These are phyloP conservation scores for Leptinotarsa texana DNA, from an alignment of 1,140 invertebrate genomes.

Conservation along the genomic window DNA sequence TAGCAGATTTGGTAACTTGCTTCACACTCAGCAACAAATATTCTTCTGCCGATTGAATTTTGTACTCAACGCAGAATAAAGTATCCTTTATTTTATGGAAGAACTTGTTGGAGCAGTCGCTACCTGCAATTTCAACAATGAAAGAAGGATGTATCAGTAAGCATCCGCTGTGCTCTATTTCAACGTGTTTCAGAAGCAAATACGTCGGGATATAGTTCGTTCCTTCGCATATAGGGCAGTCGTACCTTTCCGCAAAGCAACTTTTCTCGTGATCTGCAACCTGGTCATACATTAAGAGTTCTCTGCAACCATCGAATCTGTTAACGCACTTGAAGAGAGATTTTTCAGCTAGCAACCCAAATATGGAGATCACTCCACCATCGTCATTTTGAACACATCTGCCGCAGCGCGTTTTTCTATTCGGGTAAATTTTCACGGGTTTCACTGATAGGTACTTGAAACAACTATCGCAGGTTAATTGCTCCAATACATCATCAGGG, in stretches of 20 bases:
- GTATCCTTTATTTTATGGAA: neutral
- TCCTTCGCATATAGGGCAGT: slow-evolving; percentile 7
- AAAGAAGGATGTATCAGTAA: neutral
- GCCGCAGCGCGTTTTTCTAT: slow-evolving; percentile 10
- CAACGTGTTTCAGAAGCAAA: neutral
- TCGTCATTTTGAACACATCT: slow-evolving; percentile 10
- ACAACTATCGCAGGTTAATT: slow-evolving; percentile 8
- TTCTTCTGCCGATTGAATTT: neutral
- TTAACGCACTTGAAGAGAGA: slow-evolving; percentile 12
- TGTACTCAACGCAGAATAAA: neutral
- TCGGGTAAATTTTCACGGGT: slow-evolving; percentile 9
- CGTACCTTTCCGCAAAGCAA: neutral
- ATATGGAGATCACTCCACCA: neutral
- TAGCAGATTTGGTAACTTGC: neutral
- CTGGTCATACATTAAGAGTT: neutral
- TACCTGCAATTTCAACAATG: neutral
- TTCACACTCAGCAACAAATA: neutral
- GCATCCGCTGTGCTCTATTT: neutral
- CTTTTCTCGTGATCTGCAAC: neutral
- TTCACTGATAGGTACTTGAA: slow-evolving; percentile 10
- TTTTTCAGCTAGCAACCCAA: neutral
- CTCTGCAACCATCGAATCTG: slow-evolving; percentile 13
- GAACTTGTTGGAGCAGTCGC: neutral
- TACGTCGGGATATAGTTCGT: neutral
- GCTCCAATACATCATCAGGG: neutral